Evolutionary conservation across 2,797 vertebrate species (phyloP), one percentile per base, ranked within the genome.

Genomic region (Falco berigora): DNA sequence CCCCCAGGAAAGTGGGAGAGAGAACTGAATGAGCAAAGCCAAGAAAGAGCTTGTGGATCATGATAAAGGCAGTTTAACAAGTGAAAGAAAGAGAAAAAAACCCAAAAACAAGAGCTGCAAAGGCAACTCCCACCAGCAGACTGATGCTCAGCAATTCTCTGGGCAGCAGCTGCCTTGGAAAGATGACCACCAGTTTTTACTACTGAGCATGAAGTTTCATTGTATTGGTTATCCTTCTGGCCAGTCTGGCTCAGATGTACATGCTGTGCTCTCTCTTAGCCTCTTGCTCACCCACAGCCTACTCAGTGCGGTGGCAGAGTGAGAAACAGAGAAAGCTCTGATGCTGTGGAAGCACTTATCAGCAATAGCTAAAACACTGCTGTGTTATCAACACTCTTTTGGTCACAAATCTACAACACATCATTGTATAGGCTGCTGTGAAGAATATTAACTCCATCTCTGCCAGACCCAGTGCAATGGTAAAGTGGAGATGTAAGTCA

Each of bases 271-370:
- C 19, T 47, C 53, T 85, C 17, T 25, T 14, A 61, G 6, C 21
- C 17, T 40, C 46, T 66, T 59, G 17, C 46, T 24, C 30, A 47
- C 14, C 8, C 17, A 14, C 12, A 59, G 21, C 25, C 47, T 67
- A 32, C 22, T 36, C 1, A 2, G 4, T 62, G 25, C 1, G 1
- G 10, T 7, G 8, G 8, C 12, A 66, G n/a, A 77, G 6, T 58
- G n/a, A 28, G 36, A 52, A n/a, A 55, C 8, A 30, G n/a, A 66
- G 24, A 32, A 40, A 28, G 22, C 8, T 9, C 17, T 27, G 40
- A 23, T 23, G 18, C 10, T 40, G 38, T 66, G 28, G 9, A 46
- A 11, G 9, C 28, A 19, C 24, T 34, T 14, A 30, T 73, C 23
- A 18, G 50, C 38, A 58, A 52, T 28, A 72, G 38, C 14, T 53